Conservation (phyloP, 2,888 invertebrate species). For the Zele albiditarsus region DNA sequence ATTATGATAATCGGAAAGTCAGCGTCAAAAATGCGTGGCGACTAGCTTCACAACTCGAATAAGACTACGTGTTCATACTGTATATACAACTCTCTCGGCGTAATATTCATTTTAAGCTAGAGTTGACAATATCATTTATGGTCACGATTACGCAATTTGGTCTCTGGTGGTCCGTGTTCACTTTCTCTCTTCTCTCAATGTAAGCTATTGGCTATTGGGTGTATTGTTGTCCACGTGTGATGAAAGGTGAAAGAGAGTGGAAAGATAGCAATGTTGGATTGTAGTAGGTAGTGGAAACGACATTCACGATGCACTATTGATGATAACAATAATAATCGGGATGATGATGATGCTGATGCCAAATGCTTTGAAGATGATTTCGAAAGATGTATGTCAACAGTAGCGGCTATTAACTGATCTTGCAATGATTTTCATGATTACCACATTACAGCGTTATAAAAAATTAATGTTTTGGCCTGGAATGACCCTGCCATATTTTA, state of each 20-base stretch:
- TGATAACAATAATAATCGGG: too few relatives aligned
- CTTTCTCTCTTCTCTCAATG: constrained; percentile 68
- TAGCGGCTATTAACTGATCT: too few relatives aligned
- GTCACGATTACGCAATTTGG: constrained; percentile 66
- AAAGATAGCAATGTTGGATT: not conserved
- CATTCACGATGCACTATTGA: too few relatives aligned
- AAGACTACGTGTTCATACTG: constrained; percentile 26
- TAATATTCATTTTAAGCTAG: not conserved
- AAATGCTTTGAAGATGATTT: too few relatives aligned
- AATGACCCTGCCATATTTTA: too few relatives aligned
- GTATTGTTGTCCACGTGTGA: constrained; percentile 58
- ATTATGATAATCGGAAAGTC: not conserved
- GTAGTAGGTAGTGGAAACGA: too few relatives aligned
- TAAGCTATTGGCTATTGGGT: constrained; percentile 46
- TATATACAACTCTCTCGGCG: not conserved
- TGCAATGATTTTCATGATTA: too few relatives aligned
- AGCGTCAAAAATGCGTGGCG: not conserved
- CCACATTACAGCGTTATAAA: too few relatives aligned
- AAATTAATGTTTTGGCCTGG: too few relatives aligned
- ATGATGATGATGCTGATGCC: too few relatives aligned
- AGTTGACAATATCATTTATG: constrained; percentile 71
- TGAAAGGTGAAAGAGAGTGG: constrained; percentile 2
- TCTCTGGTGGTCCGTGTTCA: constrained; percentile 59
- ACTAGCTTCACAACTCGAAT: constrained; percentile 35
- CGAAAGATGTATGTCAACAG: too few relatives aligned